Base-by-base conservation (phyloP, 2,888 invertebrate genomes). In the Lymantria dispar region DNA sequence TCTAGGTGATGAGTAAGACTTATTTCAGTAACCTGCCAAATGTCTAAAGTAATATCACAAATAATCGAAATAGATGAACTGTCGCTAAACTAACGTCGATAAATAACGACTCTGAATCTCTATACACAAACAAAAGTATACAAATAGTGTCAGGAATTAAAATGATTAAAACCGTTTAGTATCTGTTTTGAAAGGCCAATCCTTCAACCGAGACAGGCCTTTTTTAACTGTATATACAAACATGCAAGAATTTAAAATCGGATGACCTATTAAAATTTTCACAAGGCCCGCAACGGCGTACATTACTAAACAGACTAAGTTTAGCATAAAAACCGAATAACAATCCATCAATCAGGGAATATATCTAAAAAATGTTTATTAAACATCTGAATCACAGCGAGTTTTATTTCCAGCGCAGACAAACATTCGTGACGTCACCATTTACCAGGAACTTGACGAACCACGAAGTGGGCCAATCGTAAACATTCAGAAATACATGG, bases 401-500 rank as follows among this genome's bases (percentile, higher is more conserved):
- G 45, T 40, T 40, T 40, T 40, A 40, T 40, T 52, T 47, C n/a
- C 37, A 43, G 45, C 7, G 31, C 14, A 42, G 33, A 9, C 43
- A 47, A 44, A 44, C 52, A 47, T 14, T 12, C 8, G n/a, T 52
- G 48, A 52, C 47, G 45, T 48, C 45, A 48, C 31, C 37, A 12
- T 40, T 53, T 56, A 59, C 14, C 47, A n/a, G 39, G 43, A 47
- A 53, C 43, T 50, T 45, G 33, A 51, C 13, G 51, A 49, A 47
- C 33, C 42, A 44, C 53, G 49, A 57, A 52, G 44, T 54, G 46
- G 38, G 40, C 44, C 43, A 46, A 41, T 60, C 62, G 56, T 65
- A 65, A 65, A 65, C 42, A 56, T 59, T 47, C 39, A 12, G 46
- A 48, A 59, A 59, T 47, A 47, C 52, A 42, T 44, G 38, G 47